Evolutionary conservation across 2,888 invertebrate genomes (phyloP).

Genomic region (Anodontia alba): DNA sequence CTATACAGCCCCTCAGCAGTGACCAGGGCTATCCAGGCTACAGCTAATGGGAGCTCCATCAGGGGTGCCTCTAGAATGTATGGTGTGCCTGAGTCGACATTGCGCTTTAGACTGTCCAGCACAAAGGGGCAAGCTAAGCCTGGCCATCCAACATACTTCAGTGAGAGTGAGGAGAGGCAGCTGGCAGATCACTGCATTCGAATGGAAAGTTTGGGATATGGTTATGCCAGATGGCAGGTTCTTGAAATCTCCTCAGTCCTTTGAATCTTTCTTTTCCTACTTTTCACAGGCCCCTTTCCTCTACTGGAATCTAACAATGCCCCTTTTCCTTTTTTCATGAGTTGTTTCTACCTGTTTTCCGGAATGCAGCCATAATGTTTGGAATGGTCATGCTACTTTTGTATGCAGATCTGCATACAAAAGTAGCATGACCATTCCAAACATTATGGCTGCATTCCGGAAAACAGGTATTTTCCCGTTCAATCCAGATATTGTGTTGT

Average conservation of each 20-base stretch:
- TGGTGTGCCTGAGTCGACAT: constrained; percentile 12
- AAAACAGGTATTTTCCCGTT: background rate
- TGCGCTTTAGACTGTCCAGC: too few relatives aligned
- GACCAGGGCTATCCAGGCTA: too few relatives aligned
- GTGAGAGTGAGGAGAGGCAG: background rate
- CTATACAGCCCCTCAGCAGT: too few relatives aligned
- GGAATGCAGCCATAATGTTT: too few relatives aligned
- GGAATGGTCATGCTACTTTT: background rate
- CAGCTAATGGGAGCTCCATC: too few relatives aligned
- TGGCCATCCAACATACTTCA: constrained; percentile 4
- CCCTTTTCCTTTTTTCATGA: background rate
- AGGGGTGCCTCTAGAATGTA: constrained; percentile 6
- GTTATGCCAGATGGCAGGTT: too few relatives aligned
- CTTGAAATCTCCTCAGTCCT: background rate
- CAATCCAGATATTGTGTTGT: background rate
- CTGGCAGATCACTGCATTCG: constrained; percentile 3
- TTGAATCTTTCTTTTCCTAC: background rate
- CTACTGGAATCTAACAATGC: background rate
- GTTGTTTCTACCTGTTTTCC: background rate
- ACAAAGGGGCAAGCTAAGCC: background rate
- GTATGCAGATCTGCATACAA: background rate
- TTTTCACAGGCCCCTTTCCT: background rate
- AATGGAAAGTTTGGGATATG: background rate
- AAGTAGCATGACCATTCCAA: too few relatives aligned
- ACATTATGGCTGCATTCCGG: too few relatives aligned